Base-by-base conservation (phyloP, 2,797 vertebrate genomes). In the Sebastes baramenuke region DNA sequence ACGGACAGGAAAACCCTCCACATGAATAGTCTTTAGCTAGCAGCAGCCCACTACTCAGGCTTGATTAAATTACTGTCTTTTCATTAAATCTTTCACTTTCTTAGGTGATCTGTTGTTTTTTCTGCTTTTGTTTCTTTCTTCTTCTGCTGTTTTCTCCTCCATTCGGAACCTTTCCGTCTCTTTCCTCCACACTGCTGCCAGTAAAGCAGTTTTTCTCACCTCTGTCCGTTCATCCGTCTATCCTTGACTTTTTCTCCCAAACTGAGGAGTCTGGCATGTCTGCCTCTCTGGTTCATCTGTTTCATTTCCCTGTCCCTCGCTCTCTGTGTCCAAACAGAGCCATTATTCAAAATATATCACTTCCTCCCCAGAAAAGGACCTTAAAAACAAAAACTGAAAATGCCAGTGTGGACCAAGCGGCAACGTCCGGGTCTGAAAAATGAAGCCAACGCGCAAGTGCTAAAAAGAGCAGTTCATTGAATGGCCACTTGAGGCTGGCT, bases 41-140 rank as follows among this genome's bases (percentile, higher is more conserved):
- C 5, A 27, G 29, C 34, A 64, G 22, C 1, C 1, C 1, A 6
- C 61, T 3, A 29, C 60, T 59, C 38, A 5, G 16, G 38, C 52
- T 62, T 69, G 27, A 80, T 72, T 73, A n/a, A 27, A 49, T 65
- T 2, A 27, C 16, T 42, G 34, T 83, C 60, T 52, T 49, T 30
- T 68, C 67, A 38, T 67, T 18, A 46, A 74, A 36, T 72, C n/a
- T n/a, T 62, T 72, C 3, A 54, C 18, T 60, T 24, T 56, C 24
- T 60, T 8, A 49, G 3, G 13, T 25, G 16, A 52, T 13, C 14
- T 52, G 29, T 18, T 22, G 2, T 25, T 29, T 12, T 27, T 2
- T 20, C n/a, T 68, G 16, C 16, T 46, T 0, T 29, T 59, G 0
- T 59, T 59, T 30, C 11, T 61, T 9, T 64, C 13, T 18, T 38